Percentiles rank a stretch among this genome's conserved stretches.
Conservation (phyloP, 1,140 invertebrate genomes). For the Pseudomyrmex sp. region DNA sequence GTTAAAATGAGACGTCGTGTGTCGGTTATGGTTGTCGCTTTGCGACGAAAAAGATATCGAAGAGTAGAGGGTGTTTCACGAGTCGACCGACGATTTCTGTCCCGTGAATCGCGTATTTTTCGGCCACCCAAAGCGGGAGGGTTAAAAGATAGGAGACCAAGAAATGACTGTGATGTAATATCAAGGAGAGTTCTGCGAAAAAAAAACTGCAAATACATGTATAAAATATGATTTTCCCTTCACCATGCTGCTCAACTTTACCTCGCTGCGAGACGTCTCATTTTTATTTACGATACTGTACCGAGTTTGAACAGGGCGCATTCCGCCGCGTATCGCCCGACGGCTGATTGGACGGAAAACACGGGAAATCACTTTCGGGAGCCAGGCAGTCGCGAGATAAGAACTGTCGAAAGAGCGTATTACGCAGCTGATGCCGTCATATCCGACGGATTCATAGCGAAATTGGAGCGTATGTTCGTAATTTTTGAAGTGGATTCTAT, state of each 20-base stretch:
- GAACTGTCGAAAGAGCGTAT: not conserved
- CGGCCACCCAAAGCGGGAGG: not conserved
- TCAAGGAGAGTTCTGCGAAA: constrained; percentile 25
- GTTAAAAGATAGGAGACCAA: not conserved
- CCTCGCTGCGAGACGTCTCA: not conserved
- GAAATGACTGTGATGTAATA: constrained; percentile 28
- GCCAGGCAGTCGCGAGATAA: constrained; percentile 19
- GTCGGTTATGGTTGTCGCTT: not conserved
- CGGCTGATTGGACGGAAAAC: constrained; percentile 13
- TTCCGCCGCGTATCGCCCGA: not conserved
- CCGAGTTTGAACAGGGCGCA: constrained; percentile 3
- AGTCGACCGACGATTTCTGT: constrained; percentile 6
- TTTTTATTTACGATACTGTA: constrained; percentile 42
- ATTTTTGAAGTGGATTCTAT: not conserved
- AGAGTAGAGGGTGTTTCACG: constrained; percentile 1
- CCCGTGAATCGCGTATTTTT: constrained; percentile 13
- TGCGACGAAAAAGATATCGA: constrained; percentile 40
- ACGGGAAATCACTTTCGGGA: constrained; percentile 8
- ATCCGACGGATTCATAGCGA: not conserved
- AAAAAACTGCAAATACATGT: constrained; percentile 39
- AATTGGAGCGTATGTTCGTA: not conserved
- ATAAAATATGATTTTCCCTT: constrained; percentile 54
- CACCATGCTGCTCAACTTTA: not conserved
- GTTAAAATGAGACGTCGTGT: constrained; percentile 20
- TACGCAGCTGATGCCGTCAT: not conserved